Base-by-base conservation (phyloP, 2,888 invertebrate genomes). In the Pseudeuparius sepicola region DNA sequence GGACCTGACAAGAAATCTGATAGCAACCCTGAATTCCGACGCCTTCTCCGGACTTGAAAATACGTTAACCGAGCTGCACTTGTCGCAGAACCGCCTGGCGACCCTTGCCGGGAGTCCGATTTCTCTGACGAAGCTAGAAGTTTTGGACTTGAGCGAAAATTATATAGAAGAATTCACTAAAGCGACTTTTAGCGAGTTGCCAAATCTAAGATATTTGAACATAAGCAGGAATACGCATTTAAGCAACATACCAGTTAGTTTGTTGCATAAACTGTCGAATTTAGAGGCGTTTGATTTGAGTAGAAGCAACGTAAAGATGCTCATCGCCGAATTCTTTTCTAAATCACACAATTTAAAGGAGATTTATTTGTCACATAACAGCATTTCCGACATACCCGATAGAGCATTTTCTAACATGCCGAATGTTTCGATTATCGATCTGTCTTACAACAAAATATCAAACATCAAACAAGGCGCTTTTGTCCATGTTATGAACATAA, bases 111-210 rank as follows among this genome's bases (percentile, higher is more conserved):
- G 73, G 10, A 65, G 74, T 14, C 73, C 79, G 1, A 51, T 84
- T 27, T 68, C 71, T 14, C 66, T 84, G 40, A 61, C 70, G 2
- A 74, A 73, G 45, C 61, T 88, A 16, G 67, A 77, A 55, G 71
- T 68, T 15, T 63, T 90, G 14, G 86, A 87, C 57, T 61, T 90
- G 34, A 85, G 87, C 33, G 75, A 78, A 40, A 92, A 90, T 54
- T 77, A 78, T 51, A 60, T 87, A 28, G 77, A 75, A 1, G 82
- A 81, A 49, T 63, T 87, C 27, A 70, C 80, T 0, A 68, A 72
- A 1, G 75, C 75, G 36, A 72, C 78, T 0, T 80, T 87, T 41
- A 68, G 71, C 31, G 68, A 72, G 14, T 63, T 87, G 29, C 71
- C 75, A 1, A 74, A 72, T 37, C 60, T 88, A 40, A 70, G 76